A percentile compares a stretch with the other conserved stretches of the same genome.
Conservation (phyloP, 2,113 vertebrate species). For the Rutilus rutilus region DNA sequence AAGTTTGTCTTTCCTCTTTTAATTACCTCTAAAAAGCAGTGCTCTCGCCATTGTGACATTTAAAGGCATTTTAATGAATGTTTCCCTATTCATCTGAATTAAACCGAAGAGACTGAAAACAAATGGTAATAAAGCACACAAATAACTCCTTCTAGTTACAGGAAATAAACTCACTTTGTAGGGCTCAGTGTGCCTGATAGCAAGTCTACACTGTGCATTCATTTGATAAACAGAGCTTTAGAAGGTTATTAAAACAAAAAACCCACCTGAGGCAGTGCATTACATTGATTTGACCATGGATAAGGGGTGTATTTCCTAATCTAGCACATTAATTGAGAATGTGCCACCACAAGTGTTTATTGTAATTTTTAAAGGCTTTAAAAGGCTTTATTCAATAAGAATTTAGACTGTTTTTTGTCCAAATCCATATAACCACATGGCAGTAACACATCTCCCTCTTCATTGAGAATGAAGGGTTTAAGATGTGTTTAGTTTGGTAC, state of each 20-base stretch:
- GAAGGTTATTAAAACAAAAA: slow-evolving; percentile 1
- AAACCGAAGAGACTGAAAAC: slow-evolving; percentile 42
- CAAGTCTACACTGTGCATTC: not conserved
- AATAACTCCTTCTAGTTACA: slow-evolving; percentile 53
- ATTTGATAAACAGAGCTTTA: not conserved
- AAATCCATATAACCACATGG: not conserved
- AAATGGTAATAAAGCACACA: slow-evolving; percentile 39
- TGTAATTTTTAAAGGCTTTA: not conserved
- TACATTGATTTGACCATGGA: not conserved
- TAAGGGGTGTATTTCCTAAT: not conserved
- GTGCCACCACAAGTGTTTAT: not conserved
- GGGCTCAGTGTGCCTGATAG: slow-evolving; percentile 8
- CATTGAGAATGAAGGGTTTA: not conserved
- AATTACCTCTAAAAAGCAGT: slow-evolving; percentile 40
- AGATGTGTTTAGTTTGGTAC: not conserved
- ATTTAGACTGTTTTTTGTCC: slow-evolving; percentile 34
- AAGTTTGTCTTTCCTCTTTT: slow-evolving; percentile 11
- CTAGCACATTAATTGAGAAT: not conserved
- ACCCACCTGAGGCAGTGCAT: not conserved
- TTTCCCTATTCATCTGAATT: slow-evolving; percentile 52
- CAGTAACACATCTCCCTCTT: not conserved
- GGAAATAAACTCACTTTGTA: slow-evolving; percentile 60
- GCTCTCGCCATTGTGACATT: slow-evolving; percentile 56
- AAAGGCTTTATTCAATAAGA: slow-evolving; percentile 57
- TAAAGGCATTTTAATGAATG: slow-evolving; percentile 56